Evolutionary conservation across 2,888 invertebrate genomes (phyloP), one percentile per base, ranked within the genome.

Genomic region (Lamellibrachia columna): DNA sequence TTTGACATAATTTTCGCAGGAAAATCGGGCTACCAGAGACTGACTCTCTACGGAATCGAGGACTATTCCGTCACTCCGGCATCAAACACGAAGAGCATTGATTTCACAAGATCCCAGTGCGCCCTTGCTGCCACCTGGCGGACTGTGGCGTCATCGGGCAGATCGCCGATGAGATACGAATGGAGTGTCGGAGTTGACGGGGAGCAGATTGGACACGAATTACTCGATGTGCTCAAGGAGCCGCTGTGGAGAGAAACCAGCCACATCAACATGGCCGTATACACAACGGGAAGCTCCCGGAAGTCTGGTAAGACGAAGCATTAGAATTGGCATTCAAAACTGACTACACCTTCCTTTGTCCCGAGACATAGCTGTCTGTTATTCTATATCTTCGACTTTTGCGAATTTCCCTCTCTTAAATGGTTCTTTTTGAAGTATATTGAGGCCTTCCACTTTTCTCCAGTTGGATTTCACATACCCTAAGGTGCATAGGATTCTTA

Each of bases 131-230:
- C 75, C 75, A 75, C 75, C 75, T 75, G 75, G 75, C 75, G 75
- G 75, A 75, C 22, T 22, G 75, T n/a, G 75, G 2, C 75, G 75
- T 22, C 75, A 11, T 75, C 75, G 22, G 75, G 75, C 15, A 53
- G 53, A 9, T 4, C 91, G 15, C 91, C 91, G 3, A 6, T 28
- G 40, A 52, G 53, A 53, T 55, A 53, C 40, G 91, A 91, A 53
- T 91, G 91, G 91, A 22, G 22, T n/a, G 91, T 91, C 22, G 91
- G 91, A 7, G 53, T 91, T 22, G 53, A 55, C 53, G 91, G 55
- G 7, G 53, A 53, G 91, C 53, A 52, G 53, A 40, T 53, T 40
- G 91, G 91, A 55, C 53, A 40, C 53, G 91, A n/a, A 3, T 7
- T 91, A 3, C 91, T 91, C 53, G 91, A 55, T 53, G 91, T 15